Evolutionary conservation across 1,140 invertebrate species (phyloP).

Genomic region (Bilobella aurantiaca): DNA sequence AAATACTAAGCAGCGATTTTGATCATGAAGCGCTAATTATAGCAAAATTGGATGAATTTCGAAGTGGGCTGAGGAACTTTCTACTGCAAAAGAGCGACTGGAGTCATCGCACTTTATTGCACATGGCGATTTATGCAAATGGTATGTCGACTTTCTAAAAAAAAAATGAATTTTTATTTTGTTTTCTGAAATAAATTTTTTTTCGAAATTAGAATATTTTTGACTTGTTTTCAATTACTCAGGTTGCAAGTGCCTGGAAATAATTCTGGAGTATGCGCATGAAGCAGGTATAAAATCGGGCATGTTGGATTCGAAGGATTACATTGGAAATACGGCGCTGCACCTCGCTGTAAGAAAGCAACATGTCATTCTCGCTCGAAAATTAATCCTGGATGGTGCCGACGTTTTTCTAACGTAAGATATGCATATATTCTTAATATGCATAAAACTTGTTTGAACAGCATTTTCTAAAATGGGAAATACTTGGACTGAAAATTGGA

Average conservation of each 20-base stretch:
- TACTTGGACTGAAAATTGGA: too few species aligned
- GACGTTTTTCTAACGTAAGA: neutral
- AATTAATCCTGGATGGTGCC: neutral
- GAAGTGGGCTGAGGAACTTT: neutral
- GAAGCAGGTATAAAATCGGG: neutral
- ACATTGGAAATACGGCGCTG: neutral
- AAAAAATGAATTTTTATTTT: neutral
- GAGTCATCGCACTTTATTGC: neutral
- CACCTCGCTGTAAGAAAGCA: neutral
- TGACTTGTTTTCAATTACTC: neutral
- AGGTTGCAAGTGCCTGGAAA: neutral
- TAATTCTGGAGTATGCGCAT: neutral
- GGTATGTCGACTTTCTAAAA: neutral
- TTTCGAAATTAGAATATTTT: neutral
- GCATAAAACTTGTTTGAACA: neutral
- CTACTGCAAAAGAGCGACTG: neutral
- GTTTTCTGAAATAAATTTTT: too few species aligned
- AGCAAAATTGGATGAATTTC: neutral
- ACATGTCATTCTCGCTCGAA: neutral
- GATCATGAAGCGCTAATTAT: neutral
- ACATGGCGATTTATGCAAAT: neutral
- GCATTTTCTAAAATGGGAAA: too few species aligned
- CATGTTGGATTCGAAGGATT: neutral
- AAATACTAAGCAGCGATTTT: too few species aligned
- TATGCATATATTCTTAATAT: neutral